Conservation (phyloP, 2,113 vertebrate species). For the Lichenostomus cassidix region DNA sequence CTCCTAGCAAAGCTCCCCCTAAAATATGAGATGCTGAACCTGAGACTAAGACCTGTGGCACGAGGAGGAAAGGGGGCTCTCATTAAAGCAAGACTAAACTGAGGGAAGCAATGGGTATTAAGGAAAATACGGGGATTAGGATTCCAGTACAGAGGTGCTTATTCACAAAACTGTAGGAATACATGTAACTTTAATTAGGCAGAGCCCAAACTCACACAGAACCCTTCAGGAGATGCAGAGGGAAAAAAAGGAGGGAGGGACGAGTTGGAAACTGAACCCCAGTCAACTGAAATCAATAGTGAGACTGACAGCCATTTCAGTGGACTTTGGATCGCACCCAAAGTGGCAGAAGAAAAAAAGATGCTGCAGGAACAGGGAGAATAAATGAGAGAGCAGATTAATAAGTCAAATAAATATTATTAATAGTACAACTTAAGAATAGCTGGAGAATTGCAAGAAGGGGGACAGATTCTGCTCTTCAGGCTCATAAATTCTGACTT, state of each 20-base stretch:
- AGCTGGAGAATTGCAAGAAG: neutral
- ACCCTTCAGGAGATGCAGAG: neutral
- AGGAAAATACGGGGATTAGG: neutral
- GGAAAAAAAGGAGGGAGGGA: neutral
- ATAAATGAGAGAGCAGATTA: neutral
- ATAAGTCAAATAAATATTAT: slow-evolving; percentile 7
- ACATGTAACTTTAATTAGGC: neutral
- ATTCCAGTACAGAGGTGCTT: neutral
- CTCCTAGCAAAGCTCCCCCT: neutral
- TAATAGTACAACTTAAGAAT: neutral
- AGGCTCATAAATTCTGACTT: neutral
- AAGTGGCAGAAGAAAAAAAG: neutral
- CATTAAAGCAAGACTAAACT: neutral
- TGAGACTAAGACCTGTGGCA: neutral
- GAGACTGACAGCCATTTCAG: neutral
- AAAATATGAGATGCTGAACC: neutral
- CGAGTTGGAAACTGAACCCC: neutral
- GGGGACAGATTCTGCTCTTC: neutral
- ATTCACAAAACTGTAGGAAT: neutral
- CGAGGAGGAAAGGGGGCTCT: neutral
- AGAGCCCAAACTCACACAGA: neutral
- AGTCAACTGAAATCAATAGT: neutral
- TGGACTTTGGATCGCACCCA: neutral
- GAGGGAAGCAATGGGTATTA: neutral
- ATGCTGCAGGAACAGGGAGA: neutral